Base-by-base conservation (phyloP, 2,888 invertebrate genomes). In the Sarcophaga carnaria region DNA sequence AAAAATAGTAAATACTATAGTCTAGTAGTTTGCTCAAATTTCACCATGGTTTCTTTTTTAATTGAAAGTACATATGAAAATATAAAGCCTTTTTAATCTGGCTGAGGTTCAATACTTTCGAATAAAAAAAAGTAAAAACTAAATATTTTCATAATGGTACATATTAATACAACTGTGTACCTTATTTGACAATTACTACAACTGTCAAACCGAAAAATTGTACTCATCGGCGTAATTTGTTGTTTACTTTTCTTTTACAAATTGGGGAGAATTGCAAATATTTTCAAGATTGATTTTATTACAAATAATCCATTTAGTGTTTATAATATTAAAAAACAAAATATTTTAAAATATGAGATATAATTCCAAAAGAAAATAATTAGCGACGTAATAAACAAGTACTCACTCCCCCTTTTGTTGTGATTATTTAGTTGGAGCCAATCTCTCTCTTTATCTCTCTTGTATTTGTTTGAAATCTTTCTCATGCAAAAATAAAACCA, bases 401-500 rank as follows among this genome's bases (percentile, higher is more conserved):
- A 45, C 4, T 76, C 17, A 54, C 54, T 70, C 45, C 25, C 69
- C 59, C 22, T 49, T 62, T 69, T 25, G 66, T 80, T 75, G 74
- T 62, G 59, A 80, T 66, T 74, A 60, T 59, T 25, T 27, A 76
- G 67, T 72, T 60, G 74, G 49, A 74, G 47, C 62, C 45, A 3
- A 54, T 70, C 49, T 69, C 5, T 63, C 45, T 72, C 64, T 37
- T 37, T 37, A 10, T 70, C 25, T n/a, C 20, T 60, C 27, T 47
- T 78, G 2, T 49, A 70, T 64, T 22, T 54, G 22, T 22, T 54
- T 54, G 54, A 54, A 54, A 69, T 69, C 11, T 27, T 81, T 80
- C 49, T 45, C 47, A 75, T 49, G 69, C 45, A 71, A 76, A 70
- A 72, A 80, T 77, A 62, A 86, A 86, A 83, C 79, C 80, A 86